Evolutionary conservation across 1,140 invertebrate genomes (phyloP), one percentile per base, ranked within the genome.

Genomic region (Cyclargus thomasi): DNA sequence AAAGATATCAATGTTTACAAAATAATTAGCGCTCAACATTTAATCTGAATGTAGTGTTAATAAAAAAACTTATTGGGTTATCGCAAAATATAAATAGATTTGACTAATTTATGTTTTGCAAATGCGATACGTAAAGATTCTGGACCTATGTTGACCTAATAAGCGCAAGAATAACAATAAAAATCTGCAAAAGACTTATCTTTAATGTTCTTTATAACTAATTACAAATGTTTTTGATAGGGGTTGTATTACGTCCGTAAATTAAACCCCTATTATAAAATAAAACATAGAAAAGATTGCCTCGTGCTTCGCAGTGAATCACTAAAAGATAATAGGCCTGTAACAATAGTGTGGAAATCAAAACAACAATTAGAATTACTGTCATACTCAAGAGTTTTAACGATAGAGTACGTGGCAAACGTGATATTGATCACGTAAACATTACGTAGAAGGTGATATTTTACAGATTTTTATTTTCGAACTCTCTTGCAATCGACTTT

Each of bases 1-100:
- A 7, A 59, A 59, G 55, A 59, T 6, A 21, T 21, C 55, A 20
- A 20, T 59, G 20, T 59, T 59, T 59, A 59, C 55, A 59, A 59
- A 59, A 59, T 59, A 59, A 59, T 59, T 59, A 59, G 55, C 18
- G 20, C 21, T 55, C 21, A 20, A 59, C 10, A 20, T 18, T 4
- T n/a, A 59, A 59, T 59, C 55, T 21, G 1, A 18, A 20, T 59
- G 18, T 59, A 59, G 10, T 20, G 18, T 47, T 47, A 47, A 16
- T 47, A 11, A 47, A 47, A 11, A 47, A 47, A 29, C 39, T 14
- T 59, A 7, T 59, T 59, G 21, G 55, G 55, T 59, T 59, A 59
- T 59, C 55, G 55, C 6, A 2, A 11, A 18, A 11, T 47, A 18
- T 21, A 59, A 59, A 59, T 59, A 59, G 10, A 18, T 21, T 2